Conservation (phyloP, 2,888 invertebrate genomes). For the Vandiemenella viatica region DNA sequence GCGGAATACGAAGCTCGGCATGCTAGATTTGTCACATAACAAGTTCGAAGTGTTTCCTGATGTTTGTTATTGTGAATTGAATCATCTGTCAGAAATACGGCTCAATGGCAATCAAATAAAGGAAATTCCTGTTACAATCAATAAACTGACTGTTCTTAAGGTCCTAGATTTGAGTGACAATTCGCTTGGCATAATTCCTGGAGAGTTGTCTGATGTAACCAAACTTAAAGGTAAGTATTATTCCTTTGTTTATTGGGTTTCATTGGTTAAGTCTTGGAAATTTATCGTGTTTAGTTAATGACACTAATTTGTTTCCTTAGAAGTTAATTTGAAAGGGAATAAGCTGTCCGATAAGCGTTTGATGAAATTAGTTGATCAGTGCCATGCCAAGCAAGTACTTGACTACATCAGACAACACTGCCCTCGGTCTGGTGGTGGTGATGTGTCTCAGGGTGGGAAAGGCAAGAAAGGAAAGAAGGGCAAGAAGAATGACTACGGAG, state of each 20-base stretch:
- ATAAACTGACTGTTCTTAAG: slow-evolving; percentile 27
- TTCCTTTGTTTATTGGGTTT: not conserved
- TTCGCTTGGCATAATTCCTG: slow-evolving; percentile 26
- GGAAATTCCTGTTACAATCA: slow-evolving; percentile 26
- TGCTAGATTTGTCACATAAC: slow-evolving; percentile 54
- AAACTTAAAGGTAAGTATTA: slow-evolving; percentile 27
- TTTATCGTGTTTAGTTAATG: not conserved
- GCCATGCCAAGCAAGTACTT: slow-evolving; percentile 56
- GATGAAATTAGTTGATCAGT: slow-evolving; percentile 57
- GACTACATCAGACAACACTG: slow-evolving; percentile 61
- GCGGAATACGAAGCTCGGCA: slow-evolving; percentile 40
- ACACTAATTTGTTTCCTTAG: slow-evolving; percentile 29
- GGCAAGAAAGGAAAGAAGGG: slow-evolving; percentile 26
- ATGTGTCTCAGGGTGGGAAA: slow-evolving; percentile 21
- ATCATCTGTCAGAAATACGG: slow-evolving; percentile 26
- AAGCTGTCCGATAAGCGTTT: slow-evolving; percentile 56
- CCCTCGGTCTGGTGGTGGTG: slow-evolving; percentile 12
- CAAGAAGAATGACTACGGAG: slow-evolving; percentile 18
- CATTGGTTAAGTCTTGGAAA: not conserved
- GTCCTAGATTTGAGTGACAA: slow-evolving; percentile 30
- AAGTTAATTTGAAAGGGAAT: slow-evolving; percentile 58
- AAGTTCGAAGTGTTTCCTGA: slow-evolving; percentile 25
- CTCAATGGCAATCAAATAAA: slow-evolving; percentile 27
- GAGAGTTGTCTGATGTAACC: slow-evolving; percentile 29
- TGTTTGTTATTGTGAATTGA: slow-evolving; percentile 19